Evolutionary conservation across 2,888 invertebrate genomes (phyloP), one percentile per base, ranked within the genome.

Genomic region (Tolmerus cingulatus): DNA sequence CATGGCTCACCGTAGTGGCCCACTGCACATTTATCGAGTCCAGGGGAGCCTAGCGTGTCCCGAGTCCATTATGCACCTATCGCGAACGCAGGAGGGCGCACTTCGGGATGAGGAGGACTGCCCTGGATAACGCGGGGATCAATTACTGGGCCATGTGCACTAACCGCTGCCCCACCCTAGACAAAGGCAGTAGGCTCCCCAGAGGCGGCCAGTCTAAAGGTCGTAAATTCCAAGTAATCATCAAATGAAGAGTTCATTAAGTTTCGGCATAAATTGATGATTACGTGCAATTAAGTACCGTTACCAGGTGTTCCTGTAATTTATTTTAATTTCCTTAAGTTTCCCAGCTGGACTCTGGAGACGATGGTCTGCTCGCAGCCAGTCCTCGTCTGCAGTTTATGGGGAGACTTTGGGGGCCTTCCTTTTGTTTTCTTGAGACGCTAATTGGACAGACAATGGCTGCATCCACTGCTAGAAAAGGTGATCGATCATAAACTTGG

Each of bases 281-380:
- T 79, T 46, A 79, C 51, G 51, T 79, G 79, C 79, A 79, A 79
- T 79, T 79, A 79, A 79, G 27, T 79, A 79, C 79, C 79, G 79
- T 79, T 79, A 79, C 51, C 79, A 79, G 79, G 79, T 79, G 79
- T 79, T 79, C 51, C 40, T 23, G 51, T 51, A 79, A 79, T 79
- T 79, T 30, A 51, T 79, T 79, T 79, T 79, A 79, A 51, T 79
- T 79, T 79, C 51, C 16, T 27, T 12, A 79, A 79, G 27, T 27
- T 79, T 46, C 16, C n/a, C 79, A 30, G 55, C 27, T 51, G 16
- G n/a, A n/a, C n/a, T n/a, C n/a, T n/a, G n/a, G 23, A 51, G 3
- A 79, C 14, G 66, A 66, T 12, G 66, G 23, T 14, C 19, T 27
- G 4, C 27, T 23, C 66, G 12, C 27, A 27, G 57, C n/a, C 78